Base-by-base conservation (phyloP, 2,888 invertebrate species). In the Pomacea canaliculata region DNA sequence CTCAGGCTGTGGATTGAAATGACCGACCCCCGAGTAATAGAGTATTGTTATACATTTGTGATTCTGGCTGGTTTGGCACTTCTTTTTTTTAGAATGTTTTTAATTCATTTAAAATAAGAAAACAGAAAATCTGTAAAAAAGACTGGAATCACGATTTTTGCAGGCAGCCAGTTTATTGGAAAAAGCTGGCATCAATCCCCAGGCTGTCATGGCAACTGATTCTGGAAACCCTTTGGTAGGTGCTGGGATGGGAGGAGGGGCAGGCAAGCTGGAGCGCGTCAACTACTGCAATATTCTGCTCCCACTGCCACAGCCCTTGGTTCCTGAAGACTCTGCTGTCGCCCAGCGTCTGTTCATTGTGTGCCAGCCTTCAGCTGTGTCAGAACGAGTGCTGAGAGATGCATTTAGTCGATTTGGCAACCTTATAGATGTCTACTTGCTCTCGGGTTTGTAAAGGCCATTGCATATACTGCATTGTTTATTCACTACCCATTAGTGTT, bases 361-460 rank as follows among this genome's bases (percentile, higher is more conserved):
- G 23, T 92, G 92, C 81, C 91, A 92, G 81, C 92, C 94, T 85
- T 92, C 92, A 75, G 93, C 96, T 68, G 95, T 97, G 19, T 94
- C 96, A 1, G 92, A 94, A 83, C 93, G 94, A 78, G 94, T 95
- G 48, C 92, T 98, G 87, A 94, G 95, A 85, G 97, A 97, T 90
- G 94, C 96, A 37, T 97, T 97, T 90, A 96, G 96, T 85, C 94
- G 97, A 86, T 97, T 97, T 92, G 97, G 97, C 10, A 94, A 95
- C 89, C 92, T 97, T 16, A 96, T 97, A 77, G 97, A 96, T 90
- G 96, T 97, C 4, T 97, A 96, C 89, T 94, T 97, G 90, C 92
- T 97, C 83, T 94, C 94, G 70, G 95, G 96, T 88, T 71, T 63
- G 51, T 56, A 56, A 56, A 10, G 1, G 37, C 4, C 37, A 3